Percentiles rank a stretch among this genome's conserved stretches.
Conservation (phyloP, 1,140 invertebrate genomes). For the Drosophila ficusphila region DNA sequence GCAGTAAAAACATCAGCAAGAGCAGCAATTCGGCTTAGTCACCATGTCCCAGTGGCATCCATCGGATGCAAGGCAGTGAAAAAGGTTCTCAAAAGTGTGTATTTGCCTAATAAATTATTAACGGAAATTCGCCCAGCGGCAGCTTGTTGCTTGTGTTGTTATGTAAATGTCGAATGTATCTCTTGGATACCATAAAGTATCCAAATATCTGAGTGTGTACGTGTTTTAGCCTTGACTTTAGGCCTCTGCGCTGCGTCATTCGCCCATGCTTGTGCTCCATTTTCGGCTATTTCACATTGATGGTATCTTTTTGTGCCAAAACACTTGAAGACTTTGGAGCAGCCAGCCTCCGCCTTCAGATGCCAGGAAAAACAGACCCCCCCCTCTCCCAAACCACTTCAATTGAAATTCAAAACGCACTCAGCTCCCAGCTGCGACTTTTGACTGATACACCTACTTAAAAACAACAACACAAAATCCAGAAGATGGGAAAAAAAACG, state of each 20-base stretch:
- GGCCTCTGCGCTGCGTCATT: slow-evolving; percentile 67
- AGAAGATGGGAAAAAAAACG: slow-evolving; percentile 1
- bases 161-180: slow-evolving; percentile 76
- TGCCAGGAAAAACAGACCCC: slow-evolving; percentile 16
- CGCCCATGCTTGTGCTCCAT: slow-evolving; percentile 59
- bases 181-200: slow-evolving; percentile 66
- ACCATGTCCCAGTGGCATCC: slow-evolving; percentile 55
- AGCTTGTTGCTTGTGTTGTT: slow-evolving; percentile 66
- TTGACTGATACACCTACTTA: slow-evolving; percentile 81
- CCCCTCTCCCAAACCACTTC: slow-evolving; percentile 23
- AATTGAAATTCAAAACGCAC: slow-evolving; percentile 76
- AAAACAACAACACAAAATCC: slow-evolving; percentile 19
- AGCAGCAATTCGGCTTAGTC: slow-evolving; percentile 53
- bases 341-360: slow-evolving; percentile 32
- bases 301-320: slow-evolving; percentile 33
- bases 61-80: slow-evolving; percentile 34
- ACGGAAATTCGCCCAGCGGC: slow-evolving; percentile 23
- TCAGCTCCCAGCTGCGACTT: slow-evolving; percentile 62
- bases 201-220: slow-evolving; percentile 42
- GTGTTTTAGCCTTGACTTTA: slow-evolving; percentile 63
- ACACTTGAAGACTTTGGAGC: slow-evolving; percentile 55
- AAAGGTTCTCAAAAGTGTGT: slow-evolving; percentile 24
- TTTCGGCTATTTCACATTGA: slow-evolving; percentile 43
- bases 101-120: slow-evolving; percentile 43
- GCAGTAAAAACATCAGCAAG: slow-evolving; percentile 30